Evolutionary conservation across 2,888 invertebrate species (phyloP).

Genomic region (Stratiomys singularior): DNA sequence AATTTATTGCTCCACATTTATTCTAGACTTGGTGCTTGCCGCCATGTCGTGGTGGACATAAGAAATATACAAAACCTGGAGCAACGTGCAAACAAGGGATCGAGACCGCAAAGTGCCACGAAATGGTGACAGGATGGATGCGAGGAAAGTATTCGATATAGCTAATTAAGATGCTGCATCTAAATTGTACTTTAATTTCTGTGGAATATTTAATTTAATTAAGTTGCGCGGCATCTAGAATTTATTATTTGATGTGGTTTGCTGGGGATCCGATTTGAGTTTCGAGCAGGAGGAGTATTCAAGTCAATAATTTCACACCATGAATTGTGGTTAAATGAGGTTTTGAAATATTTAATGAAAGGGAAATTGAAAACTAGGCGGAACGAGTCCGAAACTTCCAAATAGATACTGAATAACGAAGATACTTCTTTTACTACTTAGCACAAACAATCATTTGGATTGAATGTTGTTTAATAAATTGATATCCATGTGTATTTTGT

Average conservation of each 20-base stretch:
- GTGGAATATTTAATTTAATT: constrained; percentile 51
- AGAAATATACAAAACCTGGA: constrained; percentile 35
- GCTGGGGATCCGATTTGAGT: background rate
- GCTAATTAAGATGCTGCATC: constrained; percentile 48
- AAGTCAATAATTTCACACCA: background rate
- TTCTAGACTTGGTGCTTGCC: background rate
- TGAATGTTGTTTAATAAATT: too few relatives aligned
- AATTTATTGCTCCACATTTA: constrained; percentile 50
- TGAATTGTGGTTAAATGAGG: background rate
- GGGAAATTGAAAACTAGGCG: too few relatives aligned
- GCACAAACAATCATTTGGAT: too few relatives aligned
- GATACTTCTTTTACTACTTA: too few relatives aligned
- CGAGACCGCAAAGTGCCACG: constrained; percentile 41
- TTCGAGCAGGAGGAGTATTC: background rate
- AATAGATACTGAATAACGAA: too few relatives aligned
- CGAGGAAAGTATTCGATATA: constrained; percentile 37
- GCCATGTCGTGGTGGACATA: constrained; percentile 26
- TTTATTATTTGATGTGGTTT: constrained; percentile 37
- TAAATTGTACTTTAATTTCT: constrained; percentile 47
- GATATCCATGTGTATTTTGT: too few relatives aligned
- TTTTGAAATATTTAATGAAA: background rate
- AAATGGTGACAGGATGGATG: constrained; percentile 17
- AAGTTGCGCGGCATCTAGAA: constrained; percentile 37
- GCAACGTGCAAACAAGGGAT: constrained; percentile 34
- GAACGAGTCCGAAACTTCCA: too few relatives aligned